Base-by-base conservation (phyloP, 2,888 invertebrate genomes). In the Cotesia congregata region DNA sequence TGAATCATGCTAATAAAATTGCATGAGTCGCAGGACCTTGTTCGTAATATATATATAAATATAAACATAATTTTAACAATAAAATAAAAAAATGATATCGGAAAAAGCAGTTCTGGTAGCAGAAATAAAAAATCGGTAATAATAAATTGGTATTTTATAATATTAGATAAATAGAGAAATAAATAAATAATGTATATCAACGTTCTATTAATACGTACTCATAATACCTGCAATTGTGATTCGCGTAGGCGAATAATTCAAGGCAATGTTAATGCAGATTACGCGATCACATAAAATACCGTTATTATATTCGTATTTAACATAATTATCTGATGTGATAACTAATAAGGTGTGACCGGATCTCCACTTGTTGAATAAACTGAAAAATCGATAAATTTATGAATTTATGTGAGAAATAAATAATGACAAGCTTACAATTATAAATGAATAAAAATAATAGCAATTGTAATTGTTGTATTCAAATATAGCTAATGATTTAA, bases 301-400 rank as follows among this genome's bases (percentile, higher is more conserved):
- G 76, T 80, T 80, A 80, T 82, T 82, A 80, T 67, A 78, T 77
- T 67, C 70, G 59, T 41, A 70, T 80, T 30, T 30, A 30, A 30
- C 80, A 82, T 80, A 80, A 80, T 77, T 70, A 67, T 50, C 20
- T n/a, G 62, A 17, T 40, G n/a, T 67, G 75, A 67, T 41, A 75
- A 17, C 70, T 76, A 80, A 80, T 77, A 77, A 82, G 79, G 82
- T 81, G 82, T 80, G 80, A 82, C 82, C 79, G 75, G 77, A 80
- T 80, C 77, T 78, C 79, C 62, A 62, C 64, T 67, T 73, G 72
- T 74, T 77, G 75, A 77, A 77, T 75, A 74, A 77, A 67, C 61
- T 72, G 71, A 75, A 77, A 73, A 64, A 50, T 38, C 30, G n/a
- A 65, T 72, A 64, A 65, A 67, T 17, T 67, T 9, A 62, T 50